Evolutionary conservation across 2,797 vertebrate species (phyloP), one percentile per base, ranked within the genome.

Genomic region (Coracias cyanogaster): DNA sequence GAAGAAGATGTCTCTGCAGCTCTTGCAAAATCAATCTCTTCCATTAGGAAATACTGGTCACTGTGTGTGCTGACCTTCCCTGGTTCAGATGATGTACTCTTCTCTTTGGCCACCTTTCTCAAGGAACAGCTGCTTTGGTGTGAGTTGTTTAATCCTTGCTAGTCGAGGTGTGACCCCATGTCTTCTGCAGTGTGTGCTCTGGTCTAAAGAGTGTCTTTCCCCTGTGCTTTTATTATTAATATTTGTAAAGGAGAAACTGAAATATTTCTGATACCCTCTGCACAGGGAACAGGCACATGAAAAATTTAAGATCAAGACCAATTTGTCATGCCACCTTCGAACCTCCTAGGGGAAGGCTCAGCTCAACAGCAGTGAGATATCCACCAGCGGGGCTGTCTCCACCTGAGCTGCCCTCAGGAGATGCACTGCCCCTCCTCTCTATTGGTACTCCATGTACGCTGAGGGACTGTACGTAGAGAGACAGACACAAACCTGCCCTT

Each of bases 21-120:
- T 69, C 51, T 72, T 84, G 62, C 46, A 93, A 86, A 90, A 92
- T 62, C 58, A 33, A 3, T 72, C 58, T 35, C 16, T 79, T 33
- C 33, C 39, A 25, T 82, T 54, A 70, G 58, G 69, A 71, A 80
- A 12, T 1, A 1, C 3, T 43, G 58, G 54, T 69, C 35, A 25
- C 15, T 19, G 5, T 45, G 9, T 5, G 7, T 26, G 54, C n/a
- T 51, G 37, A 57, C 29, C 17, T 10, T 74, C 3, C 10, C 61
- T 0, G 0, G 45, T 45, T 76, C 48, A 67, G 58, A 26, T 15
- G 31, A 64, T 15, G 14, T 17, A 51, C 51, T 76, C 22, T 41
- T 41, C 22, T 39, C 26, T 71, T 93, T 0, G 0, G 7, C 15
- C 0, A 0, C n/a, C 6, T 71, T 60, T 29, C 52, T 31, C 18